Percentiles rank a stretch among this genome's conserved stretches.
Conservation (phyloP, 2,113 vertebrate species). For the Syrrhaptes paradoxus region DNA sequence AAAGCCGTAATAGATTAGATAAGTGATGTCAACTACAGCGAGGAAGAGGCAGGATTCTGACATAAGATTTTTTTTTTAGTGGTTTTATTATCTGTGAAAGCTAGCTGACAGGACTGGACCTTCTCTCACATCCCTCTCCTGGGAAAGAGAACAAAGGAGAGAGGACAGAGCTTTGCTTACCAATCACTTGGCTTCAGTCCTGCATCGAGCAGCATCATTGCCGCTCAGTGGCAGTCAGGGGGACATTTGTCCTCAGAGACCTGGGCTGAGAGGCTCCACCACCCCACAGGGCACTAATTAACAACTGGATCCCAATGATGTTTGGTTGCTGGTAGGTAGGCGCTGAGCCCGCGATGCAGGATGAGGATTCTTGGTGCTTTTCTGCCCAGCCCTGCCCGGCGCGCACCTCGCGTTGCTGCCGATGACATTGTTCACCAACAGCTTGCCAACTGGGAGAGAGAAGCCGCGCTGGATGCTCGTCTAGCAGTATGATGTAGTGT, state of each 20-base stretch:
- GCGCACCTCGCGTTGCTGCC: neutral
- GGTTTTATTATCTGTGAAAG: neutral
- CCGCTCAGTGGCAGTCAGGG: neutral
- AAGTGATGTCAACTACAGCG: neutral
- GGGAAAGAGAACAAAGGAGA: neutral
- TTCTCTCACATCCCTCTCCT: neutral
- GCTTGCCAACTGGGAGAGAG: neutral
- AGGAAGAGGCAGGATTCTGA: neutral
- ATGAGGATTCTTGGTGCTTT: neutral
- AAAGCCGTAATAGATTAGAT: neutral
- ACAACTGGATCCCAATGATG: neutral
- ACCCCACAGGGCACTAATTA: neutral
- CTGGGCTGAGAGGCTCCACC: neutral
- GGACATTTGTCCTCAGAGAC: neutral
- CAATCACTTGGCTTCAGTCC: neutral
- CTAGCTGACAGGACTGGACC: neutral
- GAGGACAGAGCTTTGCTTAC: neutral
- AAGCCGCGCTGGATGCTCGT: constrained; percentile 20
- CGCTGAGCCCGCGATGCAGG: neutral
- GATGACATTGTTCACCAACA: neutral
- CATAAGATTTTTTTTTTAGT: neutral
- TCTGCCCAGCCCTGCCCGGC: neutral
- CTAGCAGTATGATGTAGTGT: neutral
- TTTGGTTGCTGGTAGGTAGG: neutral
- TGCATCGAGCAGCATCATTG: neutral